Evolutionary conservation across 2,113 vertebrate species (phyloP).

Genomic region (Bufo bufo): DNA sequence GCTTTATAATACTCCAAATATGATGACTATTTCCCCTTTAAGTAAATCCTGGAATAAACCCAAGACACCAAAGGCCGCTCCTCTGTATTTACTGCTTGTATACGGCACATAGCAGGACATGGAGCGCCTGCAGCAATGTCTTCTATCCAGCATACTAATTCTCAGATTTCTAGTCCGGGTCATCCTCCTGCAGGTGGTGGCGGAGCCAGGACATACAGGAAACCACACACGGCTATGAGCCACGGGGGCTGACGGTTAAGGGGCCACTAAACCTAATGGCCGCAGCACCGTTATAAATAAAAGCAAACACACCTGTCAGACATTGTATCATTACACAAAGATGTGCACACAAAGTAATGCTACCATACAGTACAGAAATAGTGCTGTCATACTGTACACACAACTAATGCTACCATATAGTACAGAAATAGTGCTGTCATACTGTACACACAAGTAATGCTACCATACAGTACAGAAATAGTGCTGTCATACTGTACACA

Average conservation of each 20-base stretch:
- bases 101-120: constrained; percentile 3
- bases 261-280: not conserved
- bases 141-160: not conserved
- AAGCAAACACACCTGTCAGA: too few relatives aligned
- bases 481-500: not conserved
- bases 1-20: not conserved
- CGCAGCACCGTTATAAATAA: too few relatives aligned
- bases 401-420: not conserved
- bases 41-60: constrained; percentile 8
- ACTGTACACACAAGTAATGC: not conserved
- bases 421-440: not conserved
- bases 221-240: not conserved
- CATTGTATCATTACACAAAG: too few relatives aligned
- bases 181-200: constrained; percentile 7
- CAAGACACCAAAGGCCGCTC: not conserved
- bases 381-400: not conserved
- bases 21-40: not conserved
- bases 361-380: not conserved
- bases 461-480: not conserved
- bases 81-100: not conserved
- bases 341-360: not conserved
- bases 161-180: not conserved
- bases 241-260: not conserved
- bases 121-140: not conserved
- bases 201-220: not conserved